Evolutionary conservation across 2,888 invertebrate genomes (phyloP).

Genomic region (Ptychoptera albimana): DNA sequence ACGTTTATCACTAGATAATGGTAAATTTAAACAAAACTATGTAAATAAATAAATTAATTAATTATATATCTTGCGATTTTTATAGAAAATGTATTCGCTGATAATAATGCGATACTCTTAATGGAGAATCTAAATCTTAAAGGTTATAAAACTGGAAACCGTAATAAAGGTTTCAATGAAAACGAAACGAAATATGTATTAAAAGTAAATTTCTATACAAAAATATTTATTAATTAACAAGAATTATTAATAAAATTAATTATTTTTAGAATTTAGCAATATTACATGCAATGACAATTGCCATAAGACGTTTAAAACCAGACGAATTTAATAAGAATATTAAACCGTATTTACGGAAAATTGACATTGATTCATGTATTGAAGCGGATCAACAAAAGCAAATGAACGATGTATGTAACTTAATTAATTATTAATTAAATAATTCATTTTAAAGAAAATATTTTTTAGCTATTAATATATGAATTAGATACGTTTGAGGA

Average conservation of each 20-base stretch:
- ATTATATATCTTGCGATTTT: neutral
- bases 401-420: conserved; percentile 6
- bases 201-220: too few relatives aligned
- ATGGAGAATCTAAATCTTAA: conserved; percentile 38
- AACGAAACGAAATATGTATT: conserved; percentile 32
- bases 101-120: conserved; percentile 38
- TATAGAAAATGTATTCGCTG: conserved; percentile 22
- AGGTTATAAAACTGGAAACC: conserved; percentile 35
- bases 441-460: neutral
- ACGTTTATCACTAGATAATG: conserved; percentile 28
- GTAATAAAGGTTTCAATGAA: conserved; percentile 34
- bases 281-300: conserved; percentile 41
- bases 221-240: too few relatives aligned
- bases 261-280: conserved; percentile 29
- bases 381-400: conserved; percentile 2
- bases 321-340: conserved; percentile 29
- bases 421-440: neutral
- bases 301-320: conserved; percentile 33
- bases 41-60: neutral
- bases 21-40: conserved; percentile 11
- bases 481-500: conserved; percentile 5
- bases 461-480: neutral
- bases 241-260: too few relatives aligned
- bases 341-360: conserved; percentile 24
- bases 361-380: conserved; percentile 15